Evolutionary conservation across 2,113 vertebrate species (phyloP).

Genomic region (Crocuta crocuta): DNA sequence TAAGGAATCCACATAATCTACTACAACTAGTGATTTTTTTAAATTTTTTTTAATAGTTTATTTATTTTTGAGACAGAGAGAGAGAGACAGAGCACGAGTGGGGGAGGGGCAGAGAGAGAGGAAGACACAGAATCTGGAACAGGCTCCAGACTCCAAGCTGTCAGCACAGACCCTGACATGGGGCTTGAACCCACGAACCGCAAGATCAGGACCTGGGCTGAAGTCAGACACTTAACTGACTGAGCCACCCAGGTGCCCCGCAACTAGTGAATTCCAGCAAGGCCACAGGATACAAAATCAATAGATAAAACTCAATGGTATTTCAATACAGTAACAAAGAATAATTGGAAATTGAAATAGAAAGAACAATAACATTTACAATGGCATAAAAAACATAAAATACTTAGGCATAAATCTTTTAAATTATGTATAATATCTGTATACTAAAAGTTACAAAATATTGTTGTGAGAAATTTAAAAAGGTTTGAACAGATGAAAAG

Average conservation of each 20-base stretch:
- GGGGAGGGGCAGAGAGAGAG: too few relatives aligned
- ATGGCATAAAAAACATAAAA: background rate
- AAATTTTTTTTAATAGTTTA: too few relatives aligned
- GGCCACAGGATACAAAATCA: background rate
- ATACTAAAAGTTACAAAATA: background rate
- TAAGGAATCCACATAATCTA: background rate
- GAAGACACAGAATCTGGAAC: too few relatives aligned
- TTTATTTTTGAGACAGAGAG: too few relatives aligned
- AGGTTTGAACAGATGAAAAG: background rate
- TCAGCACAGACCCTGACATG: too few relatives aligned
- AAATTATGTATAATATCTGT: background rate
- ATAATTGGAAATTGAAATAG: background rate
- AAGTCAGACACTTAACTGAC: too few relatives aligned
- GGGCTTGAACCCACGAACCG: too few relatives aligned
- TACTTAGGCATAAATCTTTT: background rate
- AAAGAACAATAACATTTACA: background rate
- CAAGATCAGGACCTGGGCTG: too few relatives aligned
- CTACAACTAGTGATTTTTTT: background rate
- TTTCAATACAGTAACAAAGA: background rate
- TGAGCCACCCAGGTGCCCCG: too few relatives aligned
- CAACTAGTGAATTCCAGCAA: background rate
- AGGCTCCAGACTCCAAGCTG: too few relatives aligned
- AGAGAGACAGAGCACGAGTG: too few relatives aligned
- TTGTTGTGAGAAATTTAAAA: background rate
- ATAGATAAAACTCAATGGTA: background rate